Evolutionary conservation across 2,888 invertebrate genomes (phyloP).

Genomic region (Pseudococcus viburni): DNA sequence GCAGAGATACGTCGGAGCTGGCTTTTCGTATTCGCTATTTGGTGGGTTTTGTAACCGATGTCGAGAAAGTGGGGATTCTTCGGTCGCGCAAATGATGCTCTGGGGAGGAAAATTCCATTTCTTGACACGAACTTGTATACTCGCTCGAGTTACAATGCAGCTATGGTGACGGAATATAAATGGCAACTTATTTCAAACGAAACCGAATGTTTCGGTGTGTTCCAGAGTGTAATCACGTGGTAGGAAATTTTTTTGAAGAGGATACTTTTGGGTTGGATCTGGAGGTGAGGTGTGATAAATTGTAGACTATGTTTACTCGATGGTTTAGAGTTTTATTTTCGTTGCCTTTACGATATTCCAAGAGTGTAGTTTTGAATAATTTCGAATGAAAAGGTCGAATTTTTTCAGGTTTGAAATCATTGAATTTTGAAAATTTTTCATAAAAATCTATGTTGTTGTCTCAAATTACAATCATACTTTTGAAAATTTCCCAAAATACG

Average conservation of each 20-base stretch:
- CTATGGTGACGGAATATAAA: constrained; percentile 38
- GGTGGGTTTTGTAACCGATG: not conserved
- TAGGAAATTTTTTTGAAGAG: not conserved
- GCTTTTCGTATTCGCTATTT: not conserved
- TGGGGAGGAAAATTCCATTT: constrained; percentile 43
- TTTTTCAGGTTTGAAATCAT: too few species aligned
- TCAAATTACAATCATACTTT: too few species aligned
- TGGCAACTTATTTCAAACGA: constrained; percentile 11
- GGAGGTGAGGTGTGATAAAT: too few species aligned
- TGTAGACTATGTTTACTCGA: too few species aligned
- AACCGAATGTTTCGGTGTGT: not conserved
- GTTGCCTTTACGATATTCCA: too few species aligned
- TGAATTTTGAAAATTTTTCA: too few species aligned
- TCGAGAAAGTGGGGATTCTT: not conserved
- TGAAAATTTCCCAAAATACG: too few species aligned
- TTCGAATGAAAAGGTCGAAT: too few species aligned
- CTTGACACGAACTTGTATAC: not conserved
- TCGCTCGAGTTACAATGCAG: constrained; percentile 3
- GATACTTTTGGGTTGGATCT: too few species aligned
- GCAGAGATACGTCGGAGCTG: not conserved
- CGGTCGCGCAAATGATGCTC: constrained; percentile 8
- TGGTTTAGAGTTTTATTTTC: too few species aligned
- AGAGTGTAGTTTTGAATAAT: too few species aligned
- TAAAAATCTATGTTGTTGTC: too few species aligned
- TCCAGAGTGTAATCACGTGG: not conserved